phyloP scores from a whole-genome alignment of 2,888 invertebrate species.

The Apamea crenata region DNA sequence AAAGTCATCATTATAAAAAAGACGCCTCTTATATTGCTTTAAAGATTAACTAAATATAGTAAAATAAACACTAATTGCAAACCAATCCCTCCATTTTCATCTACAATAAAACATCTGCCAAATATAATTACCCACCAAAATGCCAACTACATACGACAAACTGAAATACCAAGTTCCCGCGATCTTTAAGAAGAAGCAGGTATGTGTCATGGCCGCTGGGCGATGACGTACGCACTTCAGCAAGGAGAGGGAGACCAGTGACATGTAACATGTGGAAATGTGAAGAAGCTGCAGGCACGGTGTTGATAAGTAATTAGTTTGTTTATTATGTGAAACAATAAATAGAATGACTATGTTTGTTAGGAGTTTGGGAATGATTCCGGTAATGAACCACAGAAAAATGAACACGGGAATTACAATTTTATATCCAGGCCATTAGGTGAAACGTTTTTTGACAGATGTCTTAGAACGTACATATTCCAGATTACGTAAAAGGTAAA shows the following conservation, averaged over 20 bases:
- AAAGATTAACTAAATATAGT: not conserved
- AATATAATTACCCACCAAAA: constrained; percentile 27
- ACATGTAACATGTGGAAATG: constrained; percentile 72
- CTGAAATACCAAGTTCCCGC: constrained; percentile 56
- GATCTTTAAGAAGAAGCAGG: constrained; percentile 57
- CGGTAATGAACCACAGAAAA: not conserved
- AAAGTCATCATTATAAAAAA: not conserved
- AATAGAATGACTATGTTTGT: constrained; percentile 28
- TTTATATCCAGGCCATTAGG: too few relatives aligned
- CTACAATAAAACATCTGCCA: constrained; percentile 17
- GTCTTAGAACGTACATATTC: too few relatives aligned
- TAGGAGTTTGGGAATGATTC: not conserved
- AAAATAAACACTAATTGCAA: not conserved
- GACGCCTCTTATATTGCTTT: not conserved
- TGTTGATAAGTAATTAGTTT: constrained; percentile 57
- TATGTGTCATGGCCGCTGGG: constrained; percentile 58
- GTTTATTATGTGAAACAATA: constrained; percentile 43
- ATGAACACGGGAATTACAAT: not conserved
- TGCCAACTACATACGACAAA: constrained; percentile 38
- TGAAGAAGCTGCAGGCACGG: constrained; percentile 54
- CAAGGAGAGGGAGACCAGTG: constrained; percentile 62
- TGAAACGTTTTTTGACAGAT: too few relatives aligned
- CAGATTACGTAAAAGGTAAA: too few relatives aligned
- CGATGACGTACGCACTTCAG: constrained; percentile 70
- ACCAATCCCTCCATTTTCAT: not conserved